These are phyloP conservation scores for Ophiothrix spiculata DNA, from an alignment of 35 echinoderm and acorn worm genomes.

Conservation along the genomic window DNA sequence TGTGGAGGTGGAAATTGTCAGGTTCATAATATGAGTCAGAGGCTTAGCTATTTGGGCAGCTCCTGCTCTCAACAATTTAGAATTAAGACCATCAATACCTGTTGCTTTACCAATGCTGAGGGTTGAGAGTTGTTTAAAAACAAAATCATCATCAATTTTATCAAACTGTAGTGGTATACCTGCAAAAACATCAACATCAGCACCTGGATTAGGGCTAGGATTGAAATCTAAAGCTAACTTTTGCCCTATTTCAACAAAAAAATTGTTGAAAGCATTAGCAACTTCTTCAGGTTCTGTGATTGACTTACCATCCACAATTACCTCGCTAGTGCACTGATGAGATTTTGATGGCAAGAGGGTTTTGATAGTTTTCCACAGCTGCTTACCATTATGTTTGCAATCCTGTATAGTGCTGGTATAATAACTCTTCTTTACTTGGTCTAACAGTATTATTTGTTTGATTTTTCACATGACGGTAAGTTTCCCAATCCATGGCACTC, in stretches of 20 bases:
- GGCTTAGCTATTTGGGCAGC: neutral
- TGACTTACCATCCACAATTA: neutral
- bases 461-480: slow-evolving; percentile 14
- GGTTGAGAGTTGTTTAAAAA: neutral
- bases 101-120: neutral
- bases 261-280: slow-evolving; percentile 30
- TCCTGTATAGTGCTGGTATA: slow-evolving; percentile 1
- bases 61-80: neutral
- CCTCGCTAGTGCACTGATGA: slow-evolving; percentile 7
- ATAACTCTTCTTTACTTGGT: slow-evolving; percentile 19
- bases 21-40: neutral
- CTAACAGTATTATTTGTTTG: slow-evolving; percentile 18
- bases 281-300: neutral
- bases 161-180: slow-evolving; percentile 5
- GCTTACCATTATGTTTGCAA: neutral
- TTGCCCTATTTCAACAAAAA: slow-evolving; percentile 13
- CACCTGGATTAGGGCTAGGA: neutral
- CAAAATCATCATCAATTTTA: slow-evolving; percentile 18
- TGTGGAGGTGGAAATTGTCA: neutral
- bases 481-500: slow-evolving; percentile 15
- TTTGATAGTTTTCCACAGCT: slow-evolving; percentile 39
- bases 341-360: slow-evolving; percentile 17
- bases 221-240: slow-evolving; percentile 11
- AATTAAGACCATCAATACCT: slow-evolving; percentile 7
- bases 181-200: neutral